These are phyloP conservation scores for Tenualosa thibaudeaui DNA, from an alignment of 2,797 vertebrate genomes.

Conservation along the genomic window DNA sequence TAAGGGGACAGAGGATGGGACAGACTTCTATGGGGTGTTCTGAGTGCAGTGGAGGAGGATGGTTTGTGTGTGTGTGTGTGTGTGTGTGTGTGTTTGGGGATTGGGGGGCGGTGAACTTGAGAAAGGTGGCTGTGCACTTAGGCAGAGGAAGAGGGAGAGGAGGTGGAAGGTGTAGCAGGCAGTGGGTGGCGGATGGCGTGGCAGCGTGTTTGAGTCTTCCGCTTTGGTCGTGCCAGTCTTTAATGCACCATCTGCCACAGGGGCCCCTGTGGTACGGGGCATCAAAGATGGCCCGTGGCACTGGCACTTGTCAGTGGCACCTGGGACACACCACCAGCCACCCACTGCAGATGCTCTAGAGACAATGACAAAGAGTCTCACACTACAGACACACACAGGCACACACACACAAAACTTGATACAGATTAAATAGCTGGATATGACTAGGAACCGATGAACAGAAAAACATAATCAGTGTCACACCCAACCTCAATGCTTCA, in stretches of 20 bases:
- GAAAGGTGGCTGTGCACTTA: neutral
- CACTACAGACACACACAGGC: neutral
- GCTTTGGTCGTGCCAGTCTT: neutral
- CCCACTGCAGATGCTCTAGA: neutral
- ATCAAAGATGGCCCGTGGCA: neutral
- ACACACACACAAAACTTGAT: conserved; percentile 7
- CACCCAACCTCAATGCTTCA: neutral
- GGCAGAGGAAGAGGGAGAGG: neutral
- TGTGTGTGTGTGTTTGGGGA: too few species aligned
- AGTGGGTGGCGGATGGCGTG: neutral
- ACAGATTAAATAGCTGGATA: neutral
- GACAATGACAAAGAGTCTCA: neutral
- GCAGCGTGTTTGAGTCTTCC: neutral
- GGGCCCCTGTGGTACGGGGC: neutral
- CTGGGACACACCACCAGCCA: neutral
- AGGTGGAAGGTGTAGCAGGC: neutral
- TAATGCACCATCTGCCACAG: conserved; percentile 1
- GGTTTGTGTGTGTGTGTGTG: neutral
- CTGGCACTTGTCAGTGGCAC: neutral
- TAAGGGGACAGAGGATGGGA: neutral
- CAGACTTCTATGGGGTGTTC: too few species aligned
- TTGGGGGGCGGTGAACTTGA: neutral
- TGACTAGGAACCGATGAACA: neutral
- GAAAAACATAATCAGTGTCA: neutral
- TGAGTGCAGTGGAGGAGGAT: neutral